A percentile compares a stretch with the other conserved stretches of the same genome.
phyloP scores from a whole-genome alignment of 2,797 vertebrate species.

The Melanotaenia pygmaea region DNA sequence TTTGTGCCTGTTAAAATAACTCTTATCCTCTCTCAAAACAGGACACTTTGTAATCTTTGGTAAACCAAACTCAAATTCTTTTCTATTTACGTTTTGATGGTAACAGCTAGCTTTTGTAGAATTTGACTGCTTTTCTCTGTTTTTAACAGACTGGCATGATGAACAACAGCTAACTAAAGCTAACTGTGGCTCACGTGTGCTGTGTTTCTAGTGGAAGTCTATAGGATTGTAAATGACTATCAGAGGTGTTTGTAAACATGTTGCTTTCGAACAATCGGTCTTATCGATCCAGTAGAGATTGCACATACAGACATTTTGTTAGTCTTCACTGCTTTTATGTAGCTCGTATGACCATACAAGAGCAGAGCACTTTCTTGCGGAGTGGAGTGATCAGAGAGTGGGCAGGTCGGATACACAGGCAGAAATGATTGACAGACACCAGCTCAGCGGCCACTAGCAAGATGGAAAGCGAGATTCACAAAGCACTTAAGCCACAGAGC shows the following conservation, averaged over 20 bases:
- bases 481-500: too few relatives aligned
- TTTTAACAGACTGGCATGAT: slow-evolving; percentile 31
- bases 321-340: not conserved
- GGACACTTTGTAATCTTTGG: slow-evolving; percentile 14
- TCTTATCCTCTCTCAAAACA: slow-evolving; percentile 3
- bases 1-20: slow-evolving; percentile 16
- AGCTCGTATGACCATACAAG: not conserved
- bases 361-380: not conserved
- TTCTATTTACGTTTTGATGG: slow-evolving; percentile 27
- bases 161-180: slow-evolving; percentile 4
- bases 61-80: slow-evolving; percentile 31
- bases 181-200: not conserved
- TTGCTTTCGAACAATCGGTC: not conserved
- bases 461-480: too few relatives aligned
- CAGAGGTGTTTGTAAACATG: not conserved
- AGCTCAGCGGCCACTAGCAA: too few relatives aligned
- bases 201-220: not conserved
- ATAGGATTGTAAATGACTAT: not conserved
- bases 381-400: too few relatives aligned
- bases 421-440: too few relatives aligned
- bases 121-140: slow-evolving; percentile 17
- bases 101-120: slow-evolving; percentile 2
- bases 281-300: not conserved
- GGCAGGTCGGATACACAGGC: too few relatives aligned
- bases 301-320: not conserved